A percentile compares a stretch with the other conserved stretches of the same genome.
phyloP scores from a whole-genome alignment of 2,113 vertebrate species.

The Lophius piscatorius region DNA sequence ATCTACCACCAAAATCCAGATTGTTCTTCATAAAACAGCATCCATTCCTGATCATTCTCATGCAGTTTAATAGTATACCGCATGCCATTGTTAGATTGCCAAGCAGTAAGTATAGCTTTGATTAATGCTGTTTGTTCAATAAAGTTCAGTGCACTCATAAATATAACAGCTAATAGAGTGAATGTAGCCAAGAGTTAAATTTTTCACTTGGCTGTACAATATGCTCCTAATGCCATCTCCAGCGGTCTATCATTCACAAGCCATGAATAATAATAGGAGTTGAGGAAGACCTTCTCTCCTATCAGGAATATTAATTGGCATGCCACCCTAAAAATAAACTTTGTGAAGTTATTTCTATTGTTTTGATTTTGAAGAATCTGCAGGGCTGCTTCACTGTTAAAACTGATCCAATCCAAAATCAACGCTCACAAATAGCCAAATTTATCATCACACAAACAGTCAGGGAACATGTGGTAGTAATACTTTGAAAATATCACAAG shows the following conservation, averaged over 20 bases:
- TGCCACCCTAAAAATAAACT: constrained; percentile 5
- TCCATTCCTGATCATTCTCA: neutral
- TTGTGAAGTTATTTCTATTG: constrained; percentile 2
- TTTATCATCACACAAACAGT: neutral
- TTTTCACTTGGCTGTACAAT: constrained; percentile 35
- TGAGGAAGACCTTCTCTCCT: constrained; percentile 12
- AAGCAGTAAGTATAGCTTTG: neutral
- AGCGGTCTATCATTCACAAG: constrained; percentile 5
- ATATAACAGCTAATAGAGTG: constrained; percentile 15
- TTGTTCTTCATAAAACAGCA: constrained; percentile 1
- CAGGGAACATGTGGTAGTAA: constrained; percentile 2
- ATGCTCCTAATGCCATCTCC: constrained; percentile 24
- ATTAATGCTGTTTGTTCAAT: constrained; percentile 29
- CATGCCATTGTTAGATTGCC: neutral
- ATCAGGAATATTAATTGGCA: constrained; percentile 18
- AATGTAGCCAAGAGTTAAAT: constrained; percentile 14
- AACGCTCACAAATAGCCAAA: constrained; percentile 6
- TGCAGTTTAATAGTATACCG: neutral
- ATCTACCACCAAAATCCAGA: neutral
- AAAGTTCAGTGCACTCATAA: constrained; percentile 14
- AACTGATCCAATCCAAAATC: constrained; percentile 5
- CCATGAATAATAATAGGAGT: constrained; percentile 39
- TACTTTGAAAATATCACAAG: constrained; percentile 34
- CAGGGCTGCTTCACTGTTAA: neutral
- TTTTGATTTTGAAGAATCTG: neutral